Evolutionary conservation across 2,113 vertebrate genomes (phyloP).

Genomic region (Struthidea cinerea): DNA sequence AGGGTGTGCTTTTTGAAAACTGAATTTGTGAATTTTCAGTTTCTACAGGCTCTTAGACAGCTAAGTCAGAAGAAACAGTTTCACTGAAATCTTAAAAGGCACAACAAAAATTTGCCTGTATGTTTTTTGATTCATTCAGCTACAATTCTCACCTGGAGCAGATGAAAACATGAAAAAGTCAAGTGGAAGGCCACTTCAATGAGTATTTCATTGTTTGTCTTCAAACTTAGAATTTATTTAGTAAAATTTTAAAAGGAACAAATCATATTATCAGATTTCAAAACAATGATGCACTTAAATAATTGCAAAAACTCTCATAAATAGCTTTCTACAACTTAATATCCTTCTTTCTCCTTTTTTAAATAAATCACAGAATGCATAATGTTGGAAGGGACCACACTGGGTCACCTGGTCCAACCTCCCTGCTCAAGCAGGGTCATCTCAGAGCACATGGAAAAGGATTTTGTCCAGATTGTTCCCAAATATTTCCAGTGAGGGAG

Average conservation of each 20-base stretch:
- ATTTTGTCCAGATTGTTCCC: neutral
- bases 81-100: neutral
- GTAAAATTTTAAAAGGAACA: neutral
- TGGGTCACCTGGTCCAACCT: neutral
- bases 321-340: neutral
- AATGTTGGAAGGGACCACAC: neutral
- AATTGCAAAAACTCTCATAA: neutral
- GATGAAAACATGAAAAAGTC: neutral
- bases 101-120: neutral
- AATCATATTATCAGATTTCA: neutral
- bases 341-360: neutral
- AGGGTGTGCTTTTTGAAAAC: neutral
- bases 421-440: neutral
- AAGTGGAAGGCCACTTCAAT: neutral
- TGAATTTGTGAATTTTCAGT: neutral
- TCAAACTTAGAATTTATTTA: neutral
- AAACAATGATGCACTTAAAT: neutral
- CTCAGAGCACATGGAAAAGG: neutral
- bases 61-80: neutral
- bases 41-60: neutral
- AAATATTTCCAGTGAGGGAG: neutral
- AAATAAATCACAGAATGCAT: neutral
- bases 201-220: neutral
- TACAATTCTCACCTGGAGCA: neutral
- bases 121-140: neutral